Base-by-base conservation (phyloP, 2,797 vertebrate species). In the Myotis vivesi region DNA sequence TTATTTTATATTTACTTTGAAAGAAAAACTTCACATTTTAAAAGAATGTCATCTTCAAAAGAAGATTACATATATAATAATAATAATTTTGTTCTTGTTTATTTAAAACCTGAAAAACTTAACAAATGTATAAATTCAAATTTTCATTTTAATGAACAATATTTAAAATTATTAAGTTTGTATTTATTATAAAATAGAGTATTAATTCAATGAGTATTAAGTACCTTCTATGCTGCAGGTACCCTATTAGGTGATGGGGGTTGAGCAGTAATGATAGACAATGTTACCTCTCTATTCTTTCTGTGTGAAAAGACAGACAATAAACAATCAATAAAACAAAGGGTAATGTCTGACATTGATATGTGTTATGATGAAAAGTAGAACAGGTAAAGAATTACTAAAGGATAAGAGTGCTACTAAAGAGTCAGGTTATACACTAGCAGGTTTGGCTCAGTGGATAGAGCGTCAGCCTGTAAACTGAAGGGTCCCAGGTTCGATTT, bases 1-100 rank as follows among this genome's bases (percentile, higher is more conserved):
- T 11, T 77, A 53, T 46, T 83, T 71, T 77, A 69, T 94, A n/a
- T 87, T 92, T 62, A 92, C 22, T 94, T 82, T 87, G 38, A 66
- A 82, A 89, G 16, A 80, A 88, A 88, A 89, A 51, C 1, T 62
- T 88, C 9, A 93, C 23, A 71, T 79, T 73, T 87, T 62, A 44
- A 80, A 88, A 75, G 16, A 82, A 89, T 73, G 22, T 55, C 9
- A 49, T 33, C 3, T 89, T 91, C 28, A 64, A 87, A 91, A 76
- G 41, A 66, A 55, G 59, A 16, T 73, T 23, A 76, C 15, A 77
- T 15, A 25, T 23, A 22, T 89, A 28, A 33, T 30, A 30, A 1
- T n/a, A 72, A 64, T 76, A 83, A 44, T 77, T 93, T 84, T 79
- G 4, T 86, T 64, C 16, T 87, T 87, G 1, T 33, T 89, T 36